phyloP scores from a whole-genome alignment of 2,888 invertebrate genomes.

The Pseudeuparius sepicola region DNA sequence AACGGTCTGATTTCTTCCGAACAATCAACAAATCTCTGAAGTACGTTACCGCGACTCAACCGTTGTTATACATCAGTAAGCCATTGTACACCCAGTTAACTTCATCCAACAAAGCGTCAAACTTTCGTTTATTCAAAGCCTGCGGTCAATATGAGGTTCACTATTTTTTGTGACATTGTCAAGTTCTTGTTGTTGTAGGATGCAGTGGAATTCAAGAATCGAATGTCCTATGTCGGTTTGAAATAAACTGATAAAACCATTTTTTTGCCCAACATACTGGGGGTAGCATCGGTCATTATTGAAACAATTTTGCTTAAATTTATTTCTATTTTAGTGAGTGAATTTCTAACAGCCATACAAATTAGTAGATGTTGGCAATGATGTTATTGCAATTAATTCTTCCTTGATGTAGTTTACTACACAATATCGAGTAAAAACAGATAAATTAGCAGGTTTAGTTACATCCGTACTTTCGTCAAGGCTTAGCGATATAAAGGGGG shows the following conservation, averaged over 20 bases:
- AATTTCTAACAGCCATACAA: constrained; percentile 18
- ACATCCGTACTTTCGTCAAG: constrained; percentile 23
- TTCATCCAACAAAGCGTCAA: constrained; percentile 12
- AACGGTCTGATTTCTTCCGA: constrained; percentile 12
- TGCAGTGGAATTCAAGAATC: constrained; percentile 20
- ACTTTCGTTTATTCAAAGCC: constrained; percentile 11
- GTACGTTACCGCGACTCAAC: too few species aligned
- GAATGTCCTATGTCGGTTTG: constrained; percentile 22
- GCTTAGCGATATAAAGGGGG: constrained; percentile 19
- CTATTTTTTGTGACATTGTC: constrained; percentile 11
- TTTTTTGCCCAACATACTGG: constrained; percentile 13
- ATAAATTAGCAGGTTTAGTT: constrained; percentile 18
- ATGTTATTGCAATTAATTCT: constrained; percentile 20
- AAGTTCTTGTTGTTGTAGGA: constrained; percentile 4
- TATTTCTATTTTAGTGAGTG: constrained; percentile 19
- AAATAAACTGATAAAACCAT: constrained; percentile 21
- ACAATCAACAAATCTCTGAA: too few species aligned
- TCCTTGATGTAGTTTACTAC: constrained; percentile 15
- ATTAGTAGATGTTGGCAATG: constrained; percentile 20
- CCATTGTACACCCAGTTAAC: constrained; percentile 12
- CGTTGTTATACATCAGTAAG: constrained; percentile 13
- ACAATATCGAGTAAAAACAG: constrained; percentile 22
- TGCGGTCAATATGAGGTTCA: constrained; percentile 9
- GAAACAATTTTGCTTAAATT: constrained; percentile 13
- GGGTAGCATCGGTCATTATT: constrained; percentile 13